Evolutionary conservation across 1,140 invertebrate genomes (phyloP), one percentile per base, ranked within the genome.

Genomic region (Neoseiulus cucumeris): DNA sequence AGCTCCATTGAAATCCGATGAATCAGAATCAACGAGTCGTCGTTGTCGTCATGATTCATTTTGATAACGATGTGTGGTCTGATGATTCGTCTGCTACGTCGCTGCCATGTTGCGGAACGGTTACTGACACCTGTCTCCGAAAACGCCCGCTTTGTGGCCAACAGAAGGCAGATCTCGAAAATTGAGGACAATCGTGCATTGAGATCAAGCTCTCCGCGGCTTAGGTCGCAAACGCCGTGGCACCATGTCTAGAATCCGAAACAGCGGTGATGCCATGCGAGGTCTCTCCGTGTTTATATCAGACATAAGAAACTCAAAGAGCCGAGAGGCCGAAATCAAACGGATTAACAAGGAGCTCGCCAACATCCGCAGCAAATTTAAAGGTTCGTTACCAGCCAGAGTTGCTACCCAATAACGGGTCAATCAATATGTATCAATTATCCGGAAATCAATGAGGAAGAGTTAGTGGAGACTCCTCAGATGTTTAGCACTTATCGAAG

Each of bases 231-330:
- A 59, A 1, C 51, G 25, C 6, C 14, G 25, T 2, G 45, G 18
- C 18, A 33, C 25, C 14, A 59, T 59, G 51, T 25, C 51, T 12
- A 59, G 33, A 33, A 59, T 59, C 33, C 51, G 51, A 25, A 59
- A 59, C 67, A 84, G 94, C 80, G 94, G 95, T 79, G 95, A 99
- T 91, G 93, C 92, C 77, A 99, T 99, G 96, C 87, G 96, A 79
- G 96, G 96, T 71, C 83, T 99, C 72, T 93, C 95, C 70, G 95
- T 99, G 72, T 99, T 99, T 79, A 99, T 99, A 79, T 98, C 95
- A 67, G 96, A 99, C 78, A 99, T 99, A 76, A 83, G 96, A 81
- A 99, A 99, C 79, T 99, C 51, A 2, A 97, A 97, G 83, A 98
- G 94, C 76, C 98, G 98, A 83, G 96, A 99, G 80, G 95, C 94